Evolutionary conservation across 2,113 vertebrate genomes (phyloP).

Genomic region (Lophochroa leadbeateri): DNA sequence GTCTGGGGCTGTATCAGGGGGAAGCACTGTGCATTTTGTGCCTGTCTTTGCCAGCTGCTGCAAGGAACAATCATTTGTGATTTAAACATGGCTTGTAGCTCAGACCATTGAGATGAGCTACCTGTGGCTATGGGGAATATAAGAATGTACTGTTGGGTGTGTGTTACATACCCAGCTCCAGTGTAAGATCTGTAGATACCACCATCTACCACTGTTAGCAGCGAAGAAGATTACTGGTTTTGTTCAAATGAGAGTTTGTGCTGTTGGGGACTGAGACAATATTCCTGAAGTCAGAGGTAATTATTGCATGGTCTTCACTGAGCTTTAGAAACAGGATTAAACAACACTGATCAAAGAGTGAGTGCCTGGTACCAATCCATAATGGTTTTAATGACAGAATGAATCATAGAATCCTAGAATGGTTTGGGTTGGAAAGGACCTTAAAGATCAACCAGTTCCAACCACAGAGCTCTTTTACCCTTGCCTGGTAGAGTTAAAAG

Average conservation of each 20-base stretch:
- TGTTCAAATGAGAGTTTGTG: background rate
- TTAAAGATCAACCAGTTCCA: background rate
- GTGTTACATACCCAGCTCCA: background rate
- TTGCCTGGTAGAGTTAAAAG: background rate
- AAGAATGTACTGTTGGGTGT: fast-evolving
- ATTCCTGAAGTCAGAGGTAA: background rate
- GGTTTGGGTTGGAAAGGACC: background rate
- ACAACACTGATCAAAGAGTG: background rate
- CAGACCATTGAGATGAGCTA: background rate
- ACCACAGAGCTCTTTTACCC: background rate
- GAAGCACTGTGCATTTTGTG: background rate
- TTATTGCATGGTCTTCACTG: background rate
- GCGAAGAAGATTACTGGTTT: background rate
- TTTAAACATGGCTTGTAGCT: background rate
- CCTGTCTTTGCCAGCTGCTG: background rate
- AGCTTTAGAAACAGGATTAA: background rate
- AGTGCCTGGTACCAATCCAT: background rate
- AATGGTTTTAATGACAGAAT: background rate
- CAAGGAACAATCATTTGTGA: background rate
- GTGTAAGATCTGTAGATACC: background rate
- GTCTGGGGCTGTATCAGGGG: background rate
- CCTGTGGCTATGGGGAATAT: background rate
- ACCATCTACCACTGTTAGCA: background rate
- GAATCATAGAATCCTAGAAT: background rate
- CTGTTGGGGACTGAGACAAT: background rate